Conservation (phyloP, 2,888 invertebrate genomes). For the Habrosyne pyritoides region DNA sequence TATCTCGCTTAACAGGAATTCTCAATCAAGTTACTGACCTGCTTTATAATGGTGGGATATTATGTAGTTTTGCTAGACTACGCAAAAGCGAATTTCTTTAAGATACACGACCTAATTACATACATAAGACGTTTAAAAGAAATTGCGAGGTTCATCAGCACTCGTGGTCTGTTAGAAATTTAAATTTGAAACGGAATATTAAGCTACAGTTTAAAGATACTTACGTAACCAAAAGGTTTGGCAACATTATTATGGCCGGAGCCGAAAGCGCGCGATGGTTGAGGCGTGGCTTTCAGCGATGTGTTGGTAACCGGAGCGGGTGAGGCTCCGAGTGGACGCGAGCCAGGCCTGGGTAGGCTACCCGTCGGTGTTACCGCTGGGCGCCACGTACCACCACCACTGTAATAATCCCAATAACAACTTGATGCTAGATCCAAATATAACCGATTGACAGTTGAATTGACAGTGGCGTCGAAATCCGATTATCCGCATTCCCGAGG, state of each 20-base stretch:
- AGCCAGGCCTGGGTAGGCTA: constrained; percentile 85
- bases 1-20: constrained; percentile 10
- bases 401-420: constrained; percentile 51
- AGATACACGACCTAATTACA: not conserved
- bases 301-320: constrained; percentile 92
- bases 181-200: not conserved
- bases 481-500: no score
- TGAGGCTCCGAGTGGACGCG: constrained; percentile 77
- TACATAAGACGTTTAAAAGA: not conserved
- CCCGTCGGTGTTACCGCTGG: constrained; percentile 94
- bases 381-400: constrained; percentile 96
- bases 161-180: not conserved
- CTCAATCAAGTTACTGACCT: not conserved
- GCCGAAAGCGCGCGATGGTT: constrained; percentile 89
- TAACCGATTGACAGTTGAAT: not conserved
- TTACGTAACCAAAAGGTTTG: constrained; percentile 89
- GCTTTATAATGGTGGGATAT: not conserved
- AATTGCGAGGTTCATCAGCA: not conserved
- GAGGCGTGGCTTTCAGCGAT: constrained; percentile 90
- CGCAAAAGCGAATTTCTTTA: no score
- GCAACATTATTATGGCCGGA: constrained; percentile 94
- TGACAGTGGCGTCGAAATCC: no score
- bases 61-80: not conserved
- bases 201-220: constrained; percentile 29
- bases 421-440: not conserved